These are phyloP conservation scores for Anhinga rufa DNA, from an alignment of 2,113 vertebrate genomes.

Conservation along the genomic window DNA sequence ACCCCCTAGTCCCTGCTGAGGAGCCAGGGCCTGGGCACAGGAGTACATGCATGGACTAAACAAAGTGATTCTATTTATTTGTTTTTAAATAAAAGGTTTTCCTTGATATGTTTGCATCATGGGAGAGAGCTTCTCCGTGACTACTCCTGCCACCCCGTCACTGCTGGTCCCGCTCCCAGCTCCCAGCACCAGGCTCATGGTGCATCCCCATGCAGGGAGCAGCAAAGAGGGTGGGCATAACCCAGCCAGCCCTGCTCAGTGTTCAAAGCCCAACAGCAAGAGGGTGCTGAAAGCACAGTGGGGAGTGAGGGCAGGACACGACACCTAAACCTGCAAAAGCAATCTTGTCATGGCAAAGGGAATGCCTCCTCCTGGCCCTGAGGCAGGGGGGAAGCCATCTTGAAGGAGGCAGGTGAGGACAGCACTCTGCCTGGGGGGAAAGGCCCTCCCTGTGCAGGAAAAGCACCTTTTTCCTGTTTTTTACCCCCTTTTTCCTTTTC, in stretches of 20 bases:
- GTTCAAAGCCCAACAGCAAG: not conserved
- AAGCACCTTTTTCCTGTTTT: not conserved
- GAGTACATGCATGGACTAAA: rapidly evolving
- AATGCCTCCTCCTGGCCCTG: not conserved
- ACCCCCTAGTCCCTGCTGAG: not conserved
- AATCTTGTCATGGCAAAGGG: not conserved
- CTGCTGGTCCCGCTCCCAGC: not conserved
- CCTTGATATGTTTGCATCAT: not conserved
- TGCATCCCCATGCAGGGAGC: not conserved
- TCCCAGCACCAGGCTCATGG: not conserved
- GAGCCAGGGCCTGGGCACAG: not conserved
- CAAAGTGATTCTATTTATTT: rapidly evolving
- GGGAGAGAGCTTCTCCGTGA: not conserved
- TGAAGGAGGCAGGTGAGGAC: not conserved
- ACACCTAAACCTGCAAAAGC: not conserved
- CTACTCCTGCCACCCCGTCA: not conserved
- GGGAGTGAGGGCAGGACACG: not conserved
- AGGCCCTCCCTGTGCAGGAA: not conserved
- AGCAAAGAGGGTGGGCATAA: not conserved
- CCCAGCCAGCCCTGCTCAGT: not conserved
- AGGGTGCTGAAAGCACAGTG: not conserved
- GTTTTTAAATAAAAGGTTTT: not conserved
- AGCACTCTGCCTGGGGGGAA: not conserved
- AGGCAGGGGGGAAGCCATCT: not conserved
- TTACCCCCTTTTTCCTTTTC: not conserved